Evolutionary conservation across 2,797 vertebrate genomes (phyloP).

Genomic region (Champsocephalus esox): DNA sequence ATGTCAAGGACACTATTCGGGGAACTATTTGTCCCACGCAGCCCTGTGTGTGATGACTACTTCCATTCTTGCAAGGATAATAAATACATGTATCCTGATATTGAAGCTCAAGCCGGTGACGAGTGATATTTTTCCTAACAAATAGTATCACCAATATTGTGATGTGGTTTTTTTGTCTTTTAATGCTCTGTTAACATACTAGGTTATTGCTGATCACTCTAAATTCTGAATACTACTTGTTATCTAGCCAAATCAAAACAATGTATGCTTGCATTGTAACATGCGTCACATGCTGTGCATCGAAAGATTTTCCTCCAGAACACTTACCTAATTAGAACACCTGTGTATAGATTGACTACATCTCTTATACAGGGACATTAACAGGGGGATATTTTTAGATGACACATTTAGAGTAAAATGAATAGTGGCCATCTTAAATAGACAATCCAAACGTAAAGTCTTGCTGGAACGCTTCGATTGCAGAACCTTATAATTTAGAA

Average conservation of each 20-base stretch:
- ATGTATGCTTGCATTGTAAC: conserved; percentile 1
- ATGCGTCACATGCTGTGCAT: conserved; percentile 29
- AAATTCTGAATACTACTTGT: conserved; percentile 10
- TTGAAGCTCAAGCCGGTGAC: too few species aligned
- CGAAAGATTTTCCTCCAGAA: not conserved
- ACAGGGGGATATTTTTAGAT: not conserved
- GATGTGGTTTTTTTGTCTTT: conserved; percentile 7
- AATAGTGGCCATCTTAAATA: not conserved
- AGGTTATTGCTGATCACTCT: conserved; percentile 12
- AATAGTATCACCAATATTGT: not conserved
- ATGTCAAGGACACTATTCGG: too few species aligned
- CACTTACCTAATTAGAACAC: not conserved
- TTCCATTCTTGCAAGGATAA: too few species aligned
- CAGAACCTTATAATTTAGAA: conserved; percentile 27
- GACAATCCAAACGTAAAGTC: not conserved
- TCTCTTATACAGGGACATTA: not conserved
- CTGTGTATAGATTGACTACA: not conserved
- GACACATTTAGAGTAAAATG: not conserved
- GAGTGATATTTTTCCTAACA: too few species aligned
- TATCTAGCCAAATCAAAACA: conserved; percentile 25
- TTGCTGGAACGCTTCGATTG: conserved; percentile 11
- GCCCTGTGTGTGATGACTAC: too few species aligned
- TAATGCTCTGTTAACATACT: conserved; percentile 27
- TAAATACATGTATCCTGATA: too few species aligned
- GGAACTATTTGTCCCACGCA: too few species aligned